These are phyloP conservation scores for Platichthys flesus DNA, from an alignment of 2,113 vertebrate genomes.

Conservation along the genomic window DNA sequence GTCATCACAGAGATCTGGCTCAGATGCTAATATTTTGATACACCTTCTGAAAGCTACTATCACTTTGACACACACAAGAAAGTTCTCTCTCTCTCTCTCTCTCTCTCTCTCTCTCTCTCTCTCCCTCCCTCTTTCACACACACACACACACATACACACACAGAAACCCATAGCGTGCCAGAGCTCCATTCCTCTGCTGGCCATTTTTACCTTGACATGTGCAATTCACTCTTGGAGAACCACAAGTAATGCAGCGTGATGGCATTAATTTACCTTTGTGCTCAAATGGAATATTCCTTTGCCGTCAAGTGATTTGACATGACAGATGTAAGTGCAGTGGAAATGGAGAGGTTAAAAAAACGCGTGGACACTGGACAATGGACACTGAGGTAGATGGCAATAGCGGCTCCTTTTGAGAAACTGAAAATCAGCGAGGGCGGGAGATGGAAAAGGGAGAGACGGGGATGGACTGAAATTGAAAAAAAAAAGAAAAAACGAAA, in stretches of 20 bases:
- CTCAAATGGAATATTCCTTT: constrained; percentile 49
- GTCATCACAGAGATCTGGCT: not conserved
- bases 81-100: not conserved
- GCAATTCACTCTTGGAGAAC: constrained; percentile 36
- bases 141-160: constrained; percentile 11
- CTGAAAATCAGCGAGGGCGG: constrained; percentile 2
- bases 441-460: constrained; percentile 22
- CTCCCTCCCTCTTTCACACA: not conserved
- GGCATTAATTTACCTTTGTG: constrained; percentile 60
- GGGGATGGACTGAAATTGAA: constrained; percentile 7
- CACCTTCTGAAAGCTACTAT: not conserved
- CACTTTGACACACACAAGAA: not conserved
- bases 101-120: not conserved
- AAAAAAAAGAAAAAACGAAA: constrained; percentile 9
- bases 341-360: constrained; percentile 55
- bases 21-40: not conserved
- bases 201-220: constrained; percentile 36
- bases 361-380: constrained; percentile 15
- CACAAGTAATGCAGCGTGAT: constrained; percentile 47
- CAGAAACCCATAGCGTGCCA: not conserved
- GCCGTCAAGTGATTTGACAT: constrained; percentile 57
- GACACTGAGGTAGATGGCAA: constrained; percentile 33
- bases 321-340: constrained; percentile 57
- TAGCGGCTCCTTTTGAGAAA: constrained; percentile 18
- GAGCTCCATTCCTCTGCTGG: constrained; percentile 6